Base-by-base conservation (phyloP, 2,888 invertebrate species). In the Pollenia angustigena region DNA sequence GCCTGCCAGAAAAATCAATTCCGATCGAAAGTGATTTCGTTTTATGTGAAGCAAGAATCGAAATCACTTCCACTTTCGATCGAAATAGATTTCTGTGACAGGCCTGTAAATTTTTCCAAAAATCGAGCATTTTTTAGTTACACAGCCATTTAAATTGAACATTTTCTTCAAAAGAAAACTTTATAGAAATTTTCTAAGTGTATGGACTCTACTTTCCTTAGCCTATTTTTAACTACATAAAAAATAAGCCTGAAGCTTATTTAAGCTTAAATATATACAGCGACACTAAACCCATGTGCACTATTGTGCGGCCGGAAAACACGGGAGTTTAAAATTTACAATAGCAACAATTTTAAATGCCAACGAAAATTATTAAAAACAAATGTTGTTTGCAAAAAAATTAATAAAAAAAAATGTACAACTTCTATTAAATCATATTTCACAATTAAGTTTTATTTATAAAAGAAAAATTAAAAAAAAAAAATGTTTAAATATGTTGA, bases 401-500 rank as follows among this genome's bases (percentile, higher is more conserved):
- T 6, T 4, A 68, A 14, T n/a, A 9, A 10, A 44, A 44, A 75
- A 56, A 66, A 56, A 62, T 52, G 18, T 50, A 9, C 18, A 54
- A 66, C 44, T 62, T 62, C 16, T 18, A 62, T 46, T 14, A 16
- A 23, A 18, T 48, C 56, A 68, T 16, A 4, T 40, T 74, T 12
- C 56, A 44, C 46, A 75, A 58, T 44, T 75, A 42, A 14, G 48
- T 68, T 75, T 82, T 64, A 81, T 72, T 81, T 72, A 4, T 54
- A 23, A 75, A 56, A 44, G 0, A 50, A 32, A 46, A 23, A 54
- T 6, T 23, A 48, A 66, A 42, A 10, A 40, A 40, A n/a, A 75
- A 69, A 75, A 75, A 82, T 58, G 58, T 50, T 50, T 50, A 81
- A 81, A 81, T 75, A 68, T 69, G 82, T 69, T 68, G 60, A 40